A percentile compares a stretch with the other conserved stretches of the same genome.
phyloP scores from a whole-genome alignment of 2,888 invertebrate species.

The Tigriopus californicus region DNA sequence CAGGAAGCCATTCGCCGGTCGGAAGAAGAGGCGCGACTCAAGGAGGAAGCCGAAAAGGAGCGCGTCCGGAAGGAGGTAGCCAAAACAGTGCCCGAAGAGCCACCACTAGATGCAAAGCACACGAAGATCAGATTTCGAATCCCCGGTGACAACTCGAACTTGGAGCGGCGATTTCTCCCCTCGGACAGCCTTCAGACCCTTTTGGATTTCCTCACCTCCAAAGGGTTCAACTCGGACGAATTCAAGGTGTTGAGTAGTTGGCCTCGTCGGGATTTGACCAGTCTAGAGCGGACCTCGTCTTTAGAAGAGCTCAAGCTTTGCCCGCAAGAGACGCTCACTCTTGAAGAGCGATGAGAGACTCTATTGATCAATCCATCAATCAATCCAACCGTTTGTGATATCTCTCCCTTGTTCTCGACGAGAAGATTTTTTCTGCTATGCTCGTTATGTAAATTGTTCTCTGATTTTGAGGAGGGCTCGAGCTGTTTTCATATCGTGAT shows the following conservation, averaged over 20 bases:
- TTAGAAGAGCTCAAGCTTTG: slow-evolving; percentile 64
- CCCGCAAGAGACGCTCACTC: slow-evolving; percentile 82
- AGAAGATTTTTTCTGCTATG: too few relatives aligned
- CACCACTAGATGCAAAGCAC: slow-evolving; percentile 53
- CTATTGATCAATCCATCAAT: too few relatives aligned
- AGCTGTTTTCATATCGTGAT: too few relatives aligned
- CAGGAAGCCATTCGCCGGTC: slow-evolving; percentile 32
- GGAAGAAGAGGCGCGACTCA: slow-evolving; percentile 10
- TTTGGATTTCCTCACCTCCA: slow-evolving; percentile 66
- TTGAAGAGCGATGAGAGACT: slow-evolving; percentile 44
- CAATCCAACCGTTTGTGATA: too few relatives aligned
- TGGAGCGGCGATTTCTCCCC: slow-evolving; percentile 7
- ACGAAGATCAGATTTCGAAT: slow-evolving; percentile 28
- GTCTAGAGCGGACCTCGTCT: slow-evolving; percentile 51
- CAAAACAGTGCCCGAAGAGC: slow-evolving; percentile 39
- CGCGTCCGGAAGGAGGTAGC: slow-evolving; percentile 26
- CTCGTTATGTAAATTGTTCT: too few relatives aligned
- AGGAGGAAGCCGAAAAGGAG: slow-evolving; percentile 14
- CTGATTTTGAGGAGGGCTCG: too few relatives aligned
- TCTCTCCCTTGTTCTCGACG: too few relatives aligned
- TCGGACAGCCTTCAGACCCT: slow-evolving; percentile 25
- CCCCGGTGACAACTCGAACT: slow-evolving; percentile 40
- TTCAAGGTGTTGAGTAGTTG: slow-evolving; percentile 82
- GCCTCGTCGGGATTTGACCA: slow-evolving; percentile 86
- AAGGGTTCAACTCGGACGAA: slow-evolving; percentile 67